A percentile compares a stretch with the other conserved stretches of the same genome.
phyloP scores from a whole-genome alignment of 1,140 invertebrate genomes.

The Papilio glaucus region DNA sequence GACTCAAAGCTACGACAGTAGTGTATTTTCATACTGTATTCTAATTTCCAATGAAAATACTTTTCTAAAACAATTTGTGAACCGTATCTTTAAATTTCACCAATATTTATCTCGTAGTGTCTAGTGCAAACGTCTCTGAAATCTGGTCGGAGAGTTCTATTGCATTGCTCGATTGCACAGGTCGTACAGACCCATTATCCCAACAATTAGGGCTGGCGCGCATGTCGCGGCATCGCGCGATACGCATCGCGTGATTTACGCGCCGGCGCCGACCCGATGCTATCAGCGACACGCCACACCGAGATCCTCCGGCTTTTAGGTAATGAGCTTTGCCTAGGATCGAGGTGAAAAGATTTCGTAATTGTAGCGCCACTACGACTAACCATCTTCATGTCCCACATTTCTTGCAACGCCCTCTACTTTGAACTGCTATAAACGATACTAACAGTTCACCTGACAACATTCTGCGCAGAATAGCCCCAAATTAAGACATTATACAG shows the following conservation, averaged over 20 bases:
- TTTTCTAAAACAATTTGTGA: no score
- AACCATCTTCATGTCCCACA: neutral
- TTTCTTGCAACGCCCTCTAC: no score
- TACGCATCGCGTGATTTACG: slow-evolving; percentile 34
- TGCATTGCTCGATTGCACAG: neutral
- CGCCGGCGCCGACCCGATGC: slow-evolving; percentile 6
- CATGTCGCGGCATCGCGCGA: slow-evolving; percentile 24
- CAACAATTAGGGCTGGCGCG: slow-evolving; percentile 30
- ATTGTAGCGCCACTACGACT: neutral
- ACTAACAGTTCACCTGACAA: no score
- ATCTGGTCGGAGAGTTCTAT: neutral
- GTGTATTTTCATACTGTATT: no score
- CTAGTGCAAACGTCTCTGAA: neutral
- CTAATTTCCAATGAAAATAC: no score
- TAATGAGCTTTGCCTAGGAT: slow-evolving; percentile 16
- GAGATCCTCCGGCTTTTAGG: slow-evolving; percentile 26
- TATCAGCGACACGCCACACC: slow-evolving; percentile 25
- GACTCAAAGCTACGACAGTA: no score
- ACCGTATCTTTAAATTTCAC: no score
- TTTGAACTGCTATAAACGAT: no score
- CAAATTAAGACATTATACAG: no score
- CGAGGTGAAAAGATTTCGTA: neutral
- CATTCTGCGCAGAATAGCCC: no score
- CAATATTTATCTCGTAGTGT: neutral
- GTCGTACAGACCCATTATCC: slow-evolving; percentile 22